Conservation (phyloP, 2,888 invertebrate species). For the Campoplex capitator region DNA sequence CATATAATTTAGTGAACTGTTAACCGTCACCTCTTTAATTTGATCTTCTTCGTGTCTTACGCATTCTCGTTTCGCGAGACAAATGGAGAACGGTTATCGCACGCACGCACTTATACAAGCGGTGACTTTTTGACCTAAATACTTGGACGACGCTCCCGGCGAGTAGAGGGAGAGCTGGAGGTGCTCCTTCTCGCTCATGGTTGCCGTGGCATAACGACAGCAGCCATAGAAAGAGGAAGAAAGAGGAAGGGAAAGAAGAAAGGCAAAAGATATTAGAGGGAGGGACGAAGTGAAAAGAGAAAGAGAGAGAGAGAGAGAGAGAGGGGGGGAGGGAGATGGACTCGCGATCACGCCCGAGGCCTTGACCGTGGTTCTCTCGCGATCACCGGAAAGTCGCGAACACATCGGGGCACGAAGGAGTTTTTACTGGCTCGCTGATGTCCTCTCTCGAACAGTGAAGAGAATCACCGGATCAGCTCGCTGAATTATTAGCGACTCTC, state of each 20-base stretch:
- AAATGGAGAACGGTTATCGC: slow-evolving; percentile 73
- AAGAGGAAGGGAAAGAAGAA: slow-evolving; percentile 38
- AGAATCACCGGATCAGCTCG: slow-evolving; percentile 43
- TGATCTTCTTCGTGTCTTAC: slow-evolving; percentile 44
- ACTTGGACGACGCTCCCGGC: slow-evolving; percentile 78
- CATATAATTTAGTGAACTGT: slow-evolving; percentile 56
- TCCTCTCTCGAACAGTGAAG: slow-evolving; percentile 22
- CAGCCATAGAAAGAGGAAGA: slow-evolving; percentile 58
- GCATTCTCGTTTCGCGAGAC: slow-evolving; percentile 68
- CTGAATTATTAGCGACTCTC: slow-evolving; percentile 53
- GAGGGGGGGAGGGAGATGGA: slow-evolving; percentile 29
- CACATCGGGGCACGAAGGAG: slow-evolving; percentile 35
- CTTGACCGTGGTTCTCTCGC: slow-evolving; percentile 79
- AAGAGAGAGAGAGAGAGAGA: slow-evolving; percentile 29
- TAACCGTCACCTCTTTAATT: slow-evolving; percentile 47
- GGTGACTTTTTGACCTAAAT: slow-evolving; percentile 84
- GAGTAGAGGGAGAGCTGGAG: slow-evolving; percentile 34
- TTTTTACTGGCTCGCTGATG: slow-evolving; percentile 19
- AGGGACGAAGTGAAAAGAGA: slow-evolving; percentile 38
- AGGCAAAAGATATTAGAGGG: slow-evolving; percentile 53
- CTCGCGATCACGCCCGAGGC: slow-evolving; percentile 74
- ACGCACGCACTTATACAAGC: slow-evolving; percentile 70
- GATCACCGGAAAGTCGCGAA: slow-evolving; percentile 66
- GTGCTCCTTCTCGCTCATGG: slow-evolving; percentile 21
- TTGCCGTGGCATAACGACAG: slow-evolving; percentile 68